Evolutionary conservation across 2,113 vertebrate genomes (phyloP).

Genomic region (Pelecanoides urinatrix): DNA sequence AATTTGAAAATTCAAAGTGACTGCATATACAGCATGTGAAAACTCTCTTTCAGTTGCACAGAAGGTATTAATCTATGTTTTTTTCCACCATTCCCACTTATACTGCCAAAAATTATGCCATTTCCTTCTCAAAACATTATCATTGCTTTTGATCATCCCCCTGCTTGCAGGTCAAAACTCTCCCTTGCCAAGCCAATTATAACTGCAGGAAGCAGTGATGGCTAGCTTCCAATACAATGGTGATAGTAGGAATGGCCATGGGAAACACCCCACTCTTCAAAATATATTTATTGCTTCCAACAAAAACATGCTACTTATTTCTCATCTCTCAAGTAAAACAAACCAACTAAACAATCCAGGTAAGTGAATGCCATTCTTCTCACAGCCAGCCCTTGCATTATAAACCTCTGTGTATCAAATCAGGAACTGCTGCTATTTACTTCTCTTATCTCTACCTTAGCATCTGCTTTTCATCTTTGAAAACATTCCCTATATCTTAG

Average conservation of each 20-base stretch:
- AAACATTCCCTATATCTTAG: not conserved
- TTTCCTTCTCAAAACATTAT: conserved; percentile 51
- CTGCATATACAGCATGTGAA: not conserved
- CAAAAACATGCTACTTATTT: not conserved
- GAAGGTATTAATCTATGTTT: not conserved
- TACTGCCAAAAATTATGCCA: conserved; percentile 31
- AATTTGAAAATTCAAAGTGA: conserved; percentile 2
- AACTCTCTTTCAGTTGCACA: not conserved
- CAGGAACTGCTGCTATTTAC: not conserved
- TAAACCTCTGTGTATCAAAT: not conserved
- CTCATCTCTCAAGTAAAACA: not conserved
- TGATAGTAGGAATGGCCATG: not conserved
- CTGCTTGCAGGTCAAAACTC: not conserved
- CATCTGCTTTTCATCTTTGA: not conserved
- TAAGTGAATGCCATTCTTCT: not conserved
- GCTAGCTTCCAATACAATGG: not conserved
- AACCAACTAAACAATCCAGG: not conserved
- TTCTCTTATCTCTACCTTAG: not conserved
- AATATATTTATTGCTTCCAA: not conserved
- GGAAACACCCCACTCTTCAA: not conserved
- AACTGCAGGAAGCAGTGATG: not conserved
- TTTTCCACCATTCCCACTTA: not conserved
- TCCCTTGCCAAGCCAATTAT: conserved; percentile 1
- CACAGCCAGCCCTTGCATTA: not conserved
- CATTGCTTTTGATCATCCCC: conserved; percentile 36